A percentile compares a stretch with the other conserved stretches of the same genome.
phyloP scores from a whole-genome alignment of 92 coral and sea anemone species.

The Galaxea fascicularis region DNA sequence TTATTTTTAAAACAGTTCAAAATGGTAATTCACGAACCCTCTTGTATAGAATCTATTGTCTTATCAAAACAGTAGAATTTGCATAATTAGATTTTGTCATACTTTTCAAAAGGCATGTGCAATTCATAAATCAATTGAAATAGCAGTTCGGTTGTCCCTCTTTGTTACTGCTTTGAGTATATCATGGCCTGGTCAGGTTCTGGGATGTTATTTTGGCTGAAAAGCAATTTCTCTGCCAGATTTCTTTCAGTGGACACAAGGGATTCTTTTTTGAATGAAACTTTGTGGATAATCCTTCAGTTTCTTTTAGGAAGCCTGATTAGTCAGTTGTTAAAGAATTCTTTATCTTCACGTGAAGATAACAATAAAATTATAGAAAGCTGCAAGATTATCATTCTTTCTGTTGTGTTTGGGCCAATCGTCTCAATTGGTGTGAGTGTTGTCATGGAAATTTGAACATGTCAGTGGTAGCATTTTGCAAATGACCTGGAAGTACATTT shows the following conservation, averaged over 20 bases:
- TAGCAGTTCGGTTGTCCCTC: background rate
- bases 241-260: background rate
- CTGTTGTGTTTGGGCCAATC: too few species aligned
- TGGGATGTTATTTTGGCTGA: background rate
- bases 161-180: too few species aligned
- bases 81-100: slow-evolving; percentile 7
- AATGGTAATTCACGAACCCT: slow-evolving; percentile 23
- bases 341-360: background rate
- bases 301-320: too few species aligned
- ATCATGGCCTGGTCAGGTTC: background rate
- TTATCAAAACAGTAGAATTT: background rate
- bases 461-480: background rate
- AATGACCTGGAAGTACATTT: background rate
- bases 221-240: background rate
- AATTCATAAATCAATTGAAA: background rate
- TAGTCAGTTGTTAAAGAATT: too few species aligned
- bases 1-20: background rate
- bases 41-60: background rate
- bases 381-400: background rate
- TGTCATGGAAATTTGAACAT: slow-evolving; percentile 21
- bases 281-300: too few species aligned
- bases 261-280: too few species aligned
- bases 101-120: background rate
- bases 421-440: background rate
- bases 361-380: background rate